Percentiles rank a stretch among this genome's conserved stretches.
These are phyloP conservation scores for Spodoptera exigua DNA, from an alignment of 2,888 invertebrate genomes.

Conservation along the genomic window DNA sequence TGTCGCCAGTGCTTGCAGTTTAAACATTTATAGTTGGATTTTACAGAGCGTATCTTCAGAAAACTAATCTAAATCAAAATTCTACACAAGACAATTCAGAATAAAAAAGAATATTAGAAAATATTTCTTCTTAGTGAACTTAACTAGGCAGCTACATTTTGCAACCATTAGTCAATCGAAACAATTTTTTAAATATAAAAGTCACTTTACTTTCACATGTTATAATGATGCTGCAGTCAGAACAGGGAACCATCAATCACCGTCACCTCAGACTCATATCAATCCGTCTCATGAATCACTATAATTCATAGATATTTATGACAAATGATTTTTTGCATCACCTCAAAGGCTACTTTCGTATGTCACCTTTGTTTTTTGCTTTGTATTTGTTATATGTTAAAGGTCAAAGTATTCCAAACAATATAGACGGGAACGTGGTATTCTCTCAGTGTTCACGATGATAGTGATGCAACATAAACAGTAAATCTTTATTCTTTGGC, in stretches of 20 bases:
- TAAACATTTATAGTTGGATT: no score
- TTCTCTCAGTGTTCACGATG: conserved; percentile 23
- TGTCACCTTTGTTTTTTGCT: conserved; percentile 32
- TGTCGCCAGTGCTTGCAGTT: conserved; percentile 3
- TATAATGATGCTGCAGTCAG: conserved; percentile 8
- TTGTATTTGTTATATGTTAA: conserved; percentile 26
- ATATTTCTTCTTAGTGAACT: no score
- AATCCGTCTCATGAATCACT: conserved; percentile 39
- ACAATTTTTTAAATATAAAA: not conserved
- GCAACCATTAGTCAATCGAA: not conserved
- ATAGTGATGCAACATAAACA: not conserved
- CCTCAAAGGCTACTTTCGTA: conserved; percentile 37
- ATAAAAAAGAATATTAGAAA: no score
- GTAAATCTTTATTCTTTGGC: not conserved
- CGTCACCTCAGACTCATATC: conserved; percentile 14
- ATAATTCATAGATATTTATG: conserved; percentile 38
- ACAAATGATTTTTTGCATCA: conserved; percentile 41
- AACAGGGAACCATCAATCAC: conserved; percentile 31
- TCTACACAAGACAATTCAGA: no score
- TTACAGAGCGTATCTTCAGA: no score
- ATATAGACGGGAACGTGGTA: not conserved
- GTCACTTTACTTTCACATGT: conserved; percentile 1
- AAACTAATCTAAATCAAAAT: no score
- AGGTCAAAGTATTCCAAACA: conserved; percentile 32
- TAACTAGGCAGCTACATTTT: not conserved